Base-by-base conservation (phyloP, 2,888 invertebrate species). In the Lamellibrachia columna region DNA sequence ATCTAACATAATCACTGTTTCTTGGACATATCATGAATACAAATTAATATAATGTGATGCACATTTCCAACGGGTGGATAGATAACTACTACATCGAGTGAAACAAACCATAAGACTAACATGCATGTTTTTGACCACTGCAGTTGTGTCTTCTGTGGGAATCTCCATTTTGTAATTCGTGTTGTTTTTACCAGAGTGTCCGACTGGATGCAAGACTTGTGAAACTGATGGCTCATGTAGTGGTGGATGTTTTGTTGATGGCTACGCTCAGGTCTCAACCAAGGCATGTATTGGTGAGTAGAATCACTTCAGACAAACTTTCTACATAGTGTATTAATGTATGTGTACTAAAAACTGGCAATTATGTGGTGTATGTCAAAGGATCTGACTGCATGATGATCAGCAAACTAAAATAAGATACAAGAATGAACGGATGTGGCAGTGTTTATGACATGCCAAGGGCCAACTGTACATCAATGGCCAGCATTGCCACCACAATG, bases 221-320 rank as follows among this genome's bases (percentile, higher is more conserved):
- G 28, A 40, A n/a, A 91, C 28, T 52, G 91, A n/a, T 4, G 91
- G 28, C 28, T 28, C 91, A n/a, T 15, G 15, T 28, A 28, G 28
- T 40, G 28, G 28, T 52, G 91, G 91, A 22, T 91, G 91, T 91
- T 11, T 91, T 4, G 22, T 40, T 53, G 53, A 52, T 15, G 91
- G 91, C 91, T 91, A n/a, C 28, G 7, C 91, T 53, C 91, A 91
- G 53, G n/a, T 91, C 22, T 6, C 53, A 11, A 40, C 91, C 53
- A 91, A 91, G 53, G 15, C 55, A 60, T 92, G 92, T 55, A 22
- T 92, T 53, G 58, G 92, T 92, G 11, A 92, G 92, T 91, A 3
- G 15, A 11, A 15, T 75, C 75, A 75, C 22, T 75, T 11, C 75
- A 11, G 6, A 22, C 22, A 75, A 75, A 15, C 75, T 75, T 15